Base-by-base conservation (phyloP, 2,888 invertebrate species). In the Eucriotettix oculatus region DNA sequence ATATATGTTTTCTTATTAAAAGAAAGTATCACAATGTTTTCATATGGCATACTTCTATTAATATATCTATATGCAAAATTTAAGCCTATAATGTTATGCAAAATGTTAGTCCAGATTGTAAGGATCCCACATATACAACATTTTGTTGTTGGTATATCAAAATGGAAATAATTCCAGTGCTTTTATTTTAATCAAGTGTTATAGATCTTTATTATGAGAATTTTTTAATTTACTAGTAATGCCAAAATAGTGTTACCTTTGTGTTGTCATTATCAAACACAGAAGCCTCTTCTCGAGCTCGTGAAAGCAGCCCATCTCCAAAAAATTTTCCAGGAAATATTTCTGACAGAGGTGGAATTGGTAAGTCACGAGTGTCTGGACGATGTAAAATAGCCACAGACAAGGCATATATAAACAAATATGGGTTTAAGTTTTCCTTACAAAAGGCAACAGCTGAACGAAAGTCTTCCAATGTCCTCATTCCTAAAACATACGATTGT, bases 261-360 rank as follows among this genome's bases (percentile, higher is more conserved):
- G 42, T 40, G 10, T n/a, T 41, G 10, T 40, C 52, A 16, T 76
- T 68, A 0, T 78, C 76, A 1, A 83, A 80, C 1, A 86, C 76
- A 44, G 78, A 80, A 58, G 83, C 79, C 70, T 84, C 83, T 69
- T 87, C 86, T 12, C 86, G 77, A 0, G 86, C 88, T 58, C 79
- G 75, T 1, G 80, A 75, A 69, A 90, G 84, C 3, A 85, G 79
- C 52, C 83, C 80, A 11, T 86, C 82, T 67, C 89, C 88, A 67
- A 91, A 75, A 72, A 87, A 92, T 72, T 88, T 88, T 69, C 86
- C 85, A 0, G 92, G 93, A 72, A 92, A 90, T 0, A 83, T 77
- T 71, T 90, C 86, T 44, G 83, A 81, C 64, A 90, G 81, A 0
- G 86, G 81, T 0, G 90, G 90, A 56, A 88, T 71, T 56, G 79